Base-by-base conservation (phyloP, 2,113 vertebrate genomes). In the Syngnathus typhle region DNA sequence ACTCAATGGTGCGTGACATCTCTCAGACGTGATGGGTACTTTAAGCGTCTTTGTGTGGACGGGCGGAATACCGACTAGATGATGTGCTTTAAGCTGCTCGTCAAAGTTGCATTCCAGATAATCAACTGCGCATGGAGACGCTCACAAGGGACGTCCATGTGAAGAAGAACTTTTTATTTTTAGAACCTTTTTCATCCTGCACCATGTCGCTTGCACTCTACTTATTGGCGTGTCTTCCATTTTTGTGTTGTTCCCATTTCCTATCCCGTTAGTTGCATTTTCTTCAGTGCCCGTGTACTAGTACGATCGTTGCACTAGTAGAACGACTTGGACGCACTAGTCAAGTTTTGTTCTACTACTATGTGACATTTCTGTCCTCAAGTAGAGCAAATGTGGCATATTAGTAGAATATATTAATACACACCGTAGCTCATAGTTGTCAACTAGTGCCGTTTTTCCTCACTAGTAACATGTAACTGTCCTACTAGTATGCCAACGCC, bases 71-170 rank as follows among this genome's bases (percentile, higher is more conserved):
- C 62, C 49, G 72, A 60, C 62, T 62, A 72, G 72, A 74, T 73
- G 47, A 77, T 70, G 73, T 76, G 71, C 70, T 76, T 65, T 82
- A 67, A 72, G 72, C 76, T 81, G 81, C 80, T 81, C 75, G 69
- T 75, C 70, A 61, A 65, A 65, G 70, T 68, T 66, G 59, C 71
- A 71, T 69, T 82, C 61, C 70, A 75, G 64, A 60, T 70, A 10
- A 60, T 43, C 23, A 68, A 64, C 74, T 37, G 51, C 55, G 58
- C 76, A 60, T 71, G 76, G 70, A 18, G 61, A 73, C 47, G 11
- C 65, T 61, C 63, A 69, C n/a, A 56, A 60, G 44, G 36, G 47
- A 70, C 60, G 47, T 18, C 60, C 73, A 60, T 7, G 16, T 19
- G 46, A 23, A 16, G 18, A 44, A 59, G 65, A 15, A 72, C 37